These are phyloP conservation scores for Sandelia bainsii DNA, from an alignment of 2,797 vertebrate genomes.

Conservation along the genomic window DNA sequence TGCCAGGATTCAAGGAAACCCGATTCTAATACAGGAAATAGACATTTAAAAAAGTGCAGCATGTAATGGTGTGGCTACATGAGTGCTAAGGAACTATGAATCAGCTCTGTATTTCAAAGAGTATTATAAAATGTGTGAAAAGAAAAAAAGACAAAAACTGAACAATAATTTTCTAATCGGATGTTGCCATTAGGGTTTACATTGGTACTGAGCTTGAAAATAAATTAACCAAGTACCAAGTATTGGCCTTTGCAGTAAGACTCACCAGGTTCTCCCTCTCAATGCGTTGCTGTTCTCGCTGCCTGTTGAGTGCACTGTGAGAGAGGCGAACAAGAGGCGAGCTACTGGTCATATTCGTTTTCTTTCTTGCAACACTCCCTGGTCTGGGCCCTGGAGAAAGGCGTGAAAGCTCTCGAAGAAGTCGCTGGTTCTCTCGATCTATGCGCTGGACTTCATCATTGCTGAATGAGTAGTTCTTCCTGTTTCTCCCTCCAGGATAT, in stretches of 20 bases:
- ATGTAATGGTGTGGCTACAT: too few relatives aligned
- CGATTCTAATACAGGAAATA: neutral
- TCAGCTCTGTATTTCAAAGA: neutral
- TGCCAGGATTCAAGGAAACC: neutral
- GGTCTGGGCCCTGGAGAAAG: constrained; percentile 80
- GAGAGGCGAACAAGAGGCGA: constrained; percentile 69
- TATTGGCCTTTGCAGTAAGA: constrained; percentile 14
- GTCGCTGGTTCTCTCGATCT: constrained; percentile 92
- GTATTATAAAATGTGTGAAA: neutral
- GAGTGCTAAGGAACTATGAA: neutral
- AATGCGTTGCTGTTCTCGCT: constrained; percentile 92
- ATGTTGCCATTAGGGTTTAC: neutral
- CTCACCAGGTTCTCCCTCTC: constrained; percentile 95
- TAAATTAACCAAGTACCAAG: neutral
- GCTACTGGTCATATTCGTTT: constrained; percentile 35
- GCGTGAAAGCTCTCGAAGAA: constrained; percentile 89
- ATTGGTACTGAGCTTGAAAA: neutral
- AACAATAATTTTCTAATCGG: neutral
- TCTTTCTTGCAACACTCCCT: constrained; percentile 62
- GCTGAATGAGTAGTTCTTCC: constrained; percentile 93
- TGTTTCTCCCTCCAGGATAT: constrained; percentile 71
- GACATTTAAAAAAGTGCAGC: neutral
- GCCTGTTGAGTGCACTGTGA: constrained; percentile 92
- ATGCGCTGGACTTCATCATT: constrained; percentile 91
- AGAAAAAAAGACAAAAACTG: neutral